Percentiles rank a stretch among this genome's conserved stretches.
These are phyloP conservation scores for Ia io DNA, from an alignment of 2,113 vertebrate species.

Conservation along the genomic window DNA sequence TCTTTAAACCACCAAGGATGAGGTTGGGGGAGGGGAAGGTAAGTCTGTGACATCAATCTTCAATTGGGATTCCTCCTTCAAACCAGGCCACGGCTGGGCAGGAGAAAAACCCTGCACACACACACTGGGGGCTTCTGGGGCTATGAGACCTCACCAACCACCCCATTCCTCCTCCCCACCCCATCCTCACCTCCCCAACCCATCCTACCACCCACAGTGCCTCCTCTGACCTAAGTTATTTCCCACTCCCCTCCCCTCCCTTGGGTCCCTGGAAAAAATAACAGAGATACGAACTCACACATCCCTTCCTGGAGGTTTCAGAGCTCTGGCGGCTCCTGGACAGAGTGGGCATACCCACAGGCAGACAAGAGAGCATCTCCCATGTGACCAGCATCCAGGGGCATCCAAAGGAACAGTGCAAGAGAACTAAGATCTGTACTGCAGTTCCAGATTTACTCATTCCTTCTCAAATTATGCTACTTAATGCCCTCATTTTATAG, in stretches of 20 bases:
- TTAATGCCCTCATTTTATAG: not conserved
- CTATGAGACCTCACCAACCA: not conserved
- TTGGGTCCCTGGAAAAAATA: not conserved
- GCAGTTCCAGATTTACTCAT: not conserved
- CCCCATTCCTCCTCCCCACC: not conserved
- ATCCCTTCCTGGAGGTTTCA: not conserved
- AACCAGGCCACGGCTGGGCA: not conserved
- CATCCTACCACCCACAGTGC: not conserved
- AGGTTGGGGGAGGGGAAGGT: constrained; percentile 27
- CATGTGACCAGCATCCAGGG: not conserved
- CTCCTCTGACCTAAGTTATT: not conserved
- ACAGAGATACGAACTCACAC: not conserved
- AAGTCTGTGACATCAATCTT: constrained; percentile 44
- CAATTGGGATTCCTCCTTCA: constrained; percentile 28
- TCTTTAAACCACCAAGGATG: constrained; percentile 64
- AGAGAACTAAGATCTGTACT: not conserved
- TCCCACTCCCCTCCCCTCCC: not conserved
- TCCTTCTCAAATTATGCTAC: constrained; percentile 10
- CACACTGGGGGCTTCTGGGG: not conserved
- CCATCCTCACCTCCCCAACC: not conserved
- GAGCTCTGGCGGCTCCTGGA: not conserved
- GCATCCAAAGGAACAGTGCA: not conserved
- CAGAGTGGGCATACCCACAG: not conserved
- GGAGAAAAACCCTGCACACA: not conserved
- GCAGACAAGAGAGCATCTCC: not conserved